Evolutionary conservation across 2,797 vertebrate species (phyloP).

Genomic region (Hydrophis major): DNA sequence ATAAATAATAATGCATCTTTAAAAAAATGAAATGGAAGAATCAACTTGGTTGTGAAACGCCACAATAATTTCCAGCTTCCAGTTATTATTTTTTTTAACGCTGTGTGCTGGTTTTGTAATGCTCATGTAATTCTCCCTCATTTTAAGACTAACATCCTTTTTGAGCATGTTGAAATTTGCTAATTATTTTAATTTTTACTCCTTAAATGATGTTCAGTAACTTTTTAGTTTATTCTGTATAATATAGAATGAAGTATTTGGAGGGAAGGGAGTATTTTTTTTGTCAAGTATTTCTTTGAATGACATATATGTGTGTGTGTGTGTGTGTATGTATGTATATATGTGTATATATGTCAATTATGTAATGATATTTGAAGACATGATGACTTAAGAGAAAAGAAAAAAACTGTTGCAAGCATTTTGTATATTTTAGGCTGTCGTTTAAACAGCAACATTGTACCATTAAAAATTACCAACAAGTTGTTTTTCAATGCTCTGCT

Average conservation of each 20-base stretch:
- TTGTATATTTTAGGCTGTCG: constrained; percentile 37
- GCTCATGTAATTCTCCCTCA: background rate
- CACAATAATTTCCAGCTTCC: background rate
- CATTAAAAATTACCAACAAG: constrained; percentile 48
- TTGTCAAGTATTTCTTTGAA: background rate
- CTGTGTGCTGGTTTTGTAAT: background rate
- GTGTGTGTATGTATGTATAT: no score
- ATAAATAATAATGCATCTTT: background rate
- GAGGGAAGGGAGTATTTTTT: background rate
- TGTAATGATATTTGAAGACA: background rate
- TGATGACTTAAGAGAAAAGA: background rate
- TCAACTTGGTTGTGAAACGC: background rate
- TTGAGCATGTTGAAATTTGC: constrained; percentile 25
- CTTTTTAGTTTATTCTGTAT: background rate
- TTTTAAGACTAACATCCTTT: background rate
- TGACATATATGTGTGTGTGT: no score
- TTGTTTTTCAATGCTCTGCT: constrained; percentile 47
- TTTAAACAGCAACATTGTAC: constrained; percentile 40
- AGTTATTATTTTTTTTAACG: background rate
- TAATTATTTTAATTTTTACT: constrained; percentile 2
- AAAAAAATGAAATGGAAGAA: background rate
- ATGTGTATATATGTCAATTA: no score
- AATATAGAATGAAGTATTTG: background rate
- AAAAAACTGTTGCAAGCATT: constrained; percentile 29
- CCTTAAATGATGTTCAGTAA: background rate